phyloP scores from a whole-genome alignment of 2,113 vertebrate genomes.

The Nycticebus coucang region DNA sequence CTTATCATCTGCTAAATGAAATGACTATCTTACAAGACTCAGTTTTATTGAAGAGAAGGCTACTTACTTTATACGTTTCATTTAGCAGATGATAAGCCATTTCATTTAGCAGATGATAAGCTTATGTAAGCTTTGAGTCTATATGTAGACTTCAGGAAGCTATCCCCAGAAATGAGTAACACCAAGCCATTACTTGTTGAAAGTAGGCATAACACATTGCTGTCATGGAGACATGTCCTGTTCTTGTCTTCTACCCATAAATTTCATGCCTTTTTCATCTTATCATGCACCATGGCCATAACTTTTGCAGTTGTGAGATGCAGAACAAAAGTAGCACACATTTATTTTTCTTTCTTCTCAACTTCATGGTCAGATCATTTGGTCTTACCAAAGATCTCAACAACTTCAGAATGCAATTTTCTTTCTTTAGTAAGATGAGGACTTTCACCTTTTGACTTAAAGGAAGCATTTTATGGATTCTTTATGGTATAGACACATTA shows the following conservation, averaged over 20 bases:
- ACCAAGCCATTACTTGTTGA: no score
- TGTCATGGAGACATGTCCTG: not conserved
- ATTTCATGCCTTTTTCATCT: not conserved
- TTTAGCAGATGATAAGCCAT: no score
- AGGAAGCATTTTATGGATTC: not conserved
- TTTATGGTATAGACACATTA: not conserved
- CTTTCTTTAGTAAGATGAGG: not conserved
- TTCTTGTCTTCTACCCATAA: not conserved
- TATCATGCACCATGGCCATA: not conserved
- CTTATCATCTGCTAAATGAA: slow-evolving; percentile 68
- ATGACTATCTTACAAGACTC: slow-evolving; percentile 36
- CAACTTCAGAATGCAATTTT: not conserved
- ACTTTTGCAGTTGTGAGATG: not conserved
- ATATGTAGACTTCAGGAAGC: no score
- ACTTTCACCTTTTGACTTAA: not conserved
- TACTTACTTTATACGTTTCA: not conserved
- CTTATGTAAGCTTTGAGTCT: no score
- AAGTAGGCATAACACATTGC: not conserved
- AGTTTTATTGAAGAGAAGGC: slow-evolving; percentile 16
- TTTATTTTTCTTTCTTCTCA: not conserved
- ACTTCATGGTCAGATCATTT: not conserved
- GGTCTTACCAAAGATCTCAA: not conserved
- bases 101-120: no score
- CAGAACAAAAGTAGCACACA: not conserved
- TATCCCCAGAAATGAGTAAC: no score